Base-by-base conservation (phyloP, 2,113 vertebrate species). In the Sceloporus undulatus region DNA sequence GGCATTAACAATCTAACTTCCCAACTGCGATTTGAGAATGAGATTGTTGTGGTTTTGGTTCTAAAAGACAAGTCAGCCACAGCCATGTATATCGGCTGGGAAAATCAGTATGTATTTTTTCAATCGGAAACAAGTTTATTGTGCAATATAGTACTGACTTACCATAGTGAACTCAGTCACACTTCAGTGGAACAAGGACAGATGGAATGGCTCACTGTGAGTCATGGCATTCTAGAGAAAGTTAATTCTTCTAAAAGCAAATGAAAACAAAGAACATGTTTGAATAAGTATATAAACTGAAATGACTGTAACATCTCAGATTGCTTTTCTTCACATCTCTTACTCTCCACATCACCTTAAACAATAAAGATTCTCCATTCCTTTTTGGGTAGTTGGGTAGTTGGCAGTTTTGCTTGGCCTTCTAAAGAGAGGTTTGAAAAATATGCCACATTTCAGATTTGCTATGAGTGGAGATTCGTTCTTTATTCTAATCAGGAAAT, bases 161-260 rank as follows among this genome's bases (percentile, higher is more conserved):
- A 40, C 21, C 59, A 8, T 23, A 34, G 4, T 79, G 66, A 84
- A 66, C 23, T 18, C 8, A 71, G 75, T 23, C 42, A 68, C 54
- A 65, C 56, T 68, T 40, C 74, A 84, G n/a, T 79, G 78, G 76
- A 79, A 52, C 6, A 25, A 87, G 75, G 70, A 84, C 85, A 84
- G 82, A 88, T 92, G 87, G 85, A 79, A 89, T 84, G 56, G 84
- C 88, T 92, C 87, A 85, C 27, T 40, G 18, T 52, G 54, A 66
- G n/a, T 83, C 56, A 87, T 52, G 85, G 59, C 65, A 80, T 85
- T 88, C 56, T 14, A 89, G 85, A 73, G 85, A 90, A 90, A 56
- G 77, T 56, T 89, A 74, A 76, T 87, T 34, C 85, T 75, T 85
- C 68, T 83, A 89, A 87, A 80, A 76, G 78, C 65, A 86, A 81